Conservation (phyloP, 37 sponge, comb jelly and placozoan species). For the Oscarella lobularis region DNA sequence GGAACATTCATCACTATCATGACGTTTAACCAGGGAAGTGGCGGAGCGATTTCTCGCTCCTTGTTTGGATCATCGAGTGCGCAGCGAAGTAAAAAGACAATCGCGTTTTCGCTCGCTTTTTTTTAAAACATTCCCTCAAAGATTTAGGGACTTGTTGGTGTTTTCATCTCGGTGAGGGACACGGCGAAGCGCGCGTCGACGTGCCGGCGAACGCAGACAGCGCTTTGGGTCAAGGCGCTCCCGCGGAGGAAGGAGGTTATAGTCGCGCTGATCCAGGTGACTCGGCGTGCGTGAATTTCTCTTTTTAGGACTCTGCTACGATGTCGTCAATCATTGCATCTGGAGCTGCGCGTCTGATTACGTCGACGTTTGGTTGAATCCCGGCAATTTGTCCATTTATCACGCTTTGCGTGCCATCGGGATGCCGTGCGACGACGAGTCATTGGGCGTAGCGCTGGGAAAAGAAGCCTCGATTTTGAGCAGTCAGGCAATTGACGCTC, state of each 20-base stretch:
- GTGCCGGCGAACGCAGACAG: not conserved
- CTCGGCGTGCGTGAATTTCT: too few species aligned
- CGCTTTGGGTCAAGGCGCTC: not conserved
- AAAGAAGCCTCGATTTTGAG: too few species aligned
- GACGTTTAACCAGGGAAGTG: not conserved
- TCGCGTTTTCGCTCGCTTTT: too few species aligned
- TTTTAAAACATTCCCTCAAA: not conserved
- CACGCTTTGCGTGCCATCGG: not conserved
- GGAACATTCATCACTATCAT: not conserved
- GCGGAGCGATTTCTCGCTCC: not conserved
- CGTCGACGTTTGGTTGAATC: constrained; percentile 64
- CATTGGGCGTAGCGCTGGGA: too few species aligned
- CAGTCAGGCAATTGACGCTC: constrained; percentile 4
- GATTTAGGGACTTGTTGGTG: not conserved
- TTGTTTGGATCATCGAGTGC: too few species aligned
- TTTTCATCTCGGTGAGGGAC: not conserved
- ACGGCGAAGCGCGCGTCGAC: not conserved
- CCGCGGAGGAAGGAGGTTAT: not conserved
- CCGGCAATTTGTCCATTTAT: constrained; percentile 1
- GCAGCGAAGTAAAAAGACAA: too few species aligned
- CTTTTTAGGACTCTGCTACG: constrained; percentile 39
- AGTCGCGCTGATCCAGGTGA: too few species aligned
- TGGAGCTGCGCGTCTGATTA: constrained; percentile 72
- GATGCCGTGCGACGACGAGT: not conserved
- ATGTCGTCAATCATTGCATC: constrained; percentile 54